Percentiles rank a stretch among this genome's conserved stretches.
These are phyloP conservation scores for Drosophila eohydei DNA, from an alignment of 2,888 invertebrate genomes.

Conservation along the genomic window DNA sequence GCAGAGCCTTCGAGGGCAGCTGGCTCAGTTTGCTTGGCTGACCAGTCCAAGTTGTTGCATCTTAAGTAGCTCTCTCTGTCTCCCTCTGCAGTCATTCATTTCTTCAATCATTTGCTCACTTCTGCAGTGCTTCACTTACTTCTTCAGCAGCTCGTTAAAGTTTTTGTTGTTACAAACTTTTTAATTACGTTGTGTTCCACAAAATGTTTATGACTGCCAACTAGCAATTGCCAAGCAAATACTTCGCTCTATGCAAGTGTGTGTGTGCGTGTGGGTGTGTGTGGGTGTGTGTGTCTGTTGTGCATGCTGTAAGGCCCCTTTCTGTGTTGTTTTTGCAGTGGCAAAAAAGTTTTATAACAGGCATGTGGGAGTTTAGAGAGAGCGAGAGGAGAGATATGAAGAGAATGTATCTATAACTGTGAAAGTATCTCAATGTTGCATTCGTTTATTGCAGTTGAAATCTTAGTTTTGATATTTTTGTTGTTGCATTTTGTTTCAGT, in stretches of 20 bases:
- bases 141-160: slow-evolving; percentile 20
- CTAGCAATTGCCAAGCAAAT: slow-evolving; percentile 40
- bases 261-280: slow-evolving; percentile 11
- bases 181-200: slow-evolving; percentile 67
- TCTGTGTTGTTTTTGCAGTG: slow-evolving; percentile 21
- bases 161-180: slow-evolving; percentile 58
- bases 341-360: slow-evolving; percentile 45
- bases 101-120: slow-evolving; percentile 8
- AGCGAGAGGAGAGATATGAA: background rate
- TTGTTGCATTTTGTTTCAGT: slow-evolving; percentile 28
- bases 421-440: slow-evolving; percentile 61
- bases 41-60: slow-evolving; percentile 41
- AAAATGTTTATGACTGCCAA: slow-evolving; percentile 50
- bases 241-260: slow-evolving; percentile 3
- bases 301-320: slow-evolving; percentile 6
- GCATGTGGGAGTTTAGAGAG: slow-evolving; percentile 20
- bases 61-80: slow-evolving; percentile 21
- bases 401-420: slow-evolving; percentile 25
- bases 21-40: background rate
- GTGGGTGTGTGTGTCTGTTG: slow-evolving; percentile 1
- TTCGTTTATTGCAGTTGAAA: slow-evolving; percentile 48
- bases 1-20: background rate
- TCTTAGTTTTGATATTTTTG: slow-evolving; percentile 24
- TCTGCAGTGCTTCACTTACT: slow-evolving; percentile 7
- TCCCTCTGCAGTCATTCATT: background rate